Conservation (phyloP, 2,113 vertebrate genomes). For the Percopsis transmontana region DNA sequence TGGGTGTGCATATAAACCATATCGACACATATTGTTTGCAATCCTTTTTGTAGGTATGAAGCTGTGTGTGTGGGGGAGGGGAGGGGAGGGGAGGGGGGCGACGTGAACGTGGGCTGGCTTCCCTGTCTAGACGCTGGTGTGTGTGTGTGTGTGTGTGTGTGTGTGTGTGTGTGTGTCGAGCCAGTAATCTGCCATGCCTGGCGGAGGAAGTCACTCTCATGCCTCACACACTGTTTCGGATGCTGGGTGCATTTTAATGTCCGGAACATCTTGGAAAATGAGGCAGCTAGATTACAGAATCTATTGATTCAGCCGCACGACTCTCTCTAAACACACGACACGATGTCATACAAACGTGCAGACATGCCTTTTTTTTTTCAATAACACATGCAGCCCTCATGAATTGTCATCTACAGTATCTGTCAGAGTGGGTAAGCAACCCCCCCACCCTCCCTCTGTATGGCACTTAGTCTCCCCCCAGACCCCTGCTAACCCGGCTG, state of each 20-base stretch:
- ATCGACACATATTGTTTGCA: slow-evolving; percentile 36
- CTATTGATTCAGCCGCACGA: no score
- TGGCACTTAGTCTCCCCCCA: no score
- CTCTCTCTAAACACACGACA: neutral
- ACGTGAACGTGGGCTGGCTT: neutral
- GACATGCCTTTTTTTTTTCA: neutral
- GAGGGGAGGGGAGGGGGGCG: no score
- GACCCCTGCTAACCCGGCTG: slow-evolving; percentile 12
- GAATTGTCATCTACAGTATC: slow-evolving; percentile 2
- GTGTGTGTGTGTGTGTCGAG: slow-evolving; percentile 28
- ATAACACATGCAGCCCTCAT: neutral
- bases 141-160: slow-evolving; percentile 25
- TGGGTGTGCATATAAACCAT: neutral
- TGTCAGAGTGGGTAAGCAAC: neutral
- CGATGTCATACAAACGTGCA: neutral
- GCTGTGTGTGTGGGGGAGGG: no score
- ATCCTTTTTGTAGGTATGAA: slow-evolving; percentile 40
- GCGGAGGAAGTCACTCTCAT: neutral
- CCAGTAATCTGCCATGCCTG: neutral
- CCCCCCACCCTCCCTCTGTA: no score
- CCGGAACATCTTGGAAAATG: no score
- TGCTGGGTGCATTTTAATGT: neutral
- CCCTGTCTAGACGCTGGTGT: slow-evolving; percentile 31
- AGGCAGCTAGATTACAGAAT: neutral
- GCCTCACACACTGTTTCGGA: neutral